These are phyloP conservation scores for Psittacula cyanocephala DNA, from an alignment of 2,113 vertebrate genomes.

Conservation along the genomic window DNA sequence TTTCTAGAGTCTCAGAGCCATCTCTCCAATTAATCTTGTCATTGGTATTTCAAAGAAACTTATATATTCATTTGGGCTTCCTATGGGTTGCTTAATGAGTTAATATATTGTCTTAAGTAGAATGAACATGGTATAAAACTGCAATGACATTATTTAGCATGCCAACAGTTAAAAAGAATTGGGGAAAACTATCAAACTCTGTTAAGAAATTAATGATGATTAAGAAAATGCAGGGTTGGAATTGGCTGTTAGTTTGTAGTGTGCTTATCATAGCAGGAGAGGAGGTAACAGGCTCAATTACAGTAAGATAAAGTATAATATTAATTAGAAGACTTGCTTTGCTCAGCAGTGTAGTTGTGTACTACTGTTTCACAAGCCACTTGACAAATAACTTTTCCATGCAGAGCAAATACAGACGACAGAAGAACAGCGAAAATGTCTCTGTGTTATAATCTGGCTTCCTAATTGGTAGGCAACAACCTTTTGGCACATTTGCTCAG, in stretches of 20 bases:
- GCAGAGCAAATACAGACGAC: neutral
- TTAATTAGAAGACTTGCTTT: neutral
- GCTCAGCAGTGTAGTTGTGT: neutral
- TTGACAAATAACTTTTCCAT: neutral
- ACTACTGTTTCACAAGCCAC: neutral
- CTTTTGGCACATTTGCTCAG: neutral
- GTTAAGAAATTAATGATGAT: neutral
- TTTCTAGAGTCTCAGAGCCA: neutral
- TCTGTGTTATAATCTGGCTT: neutral
- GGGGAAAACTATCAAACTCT: neutral
- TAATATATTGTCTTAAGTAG: neutral
- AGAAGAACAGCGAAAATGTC: neutral
- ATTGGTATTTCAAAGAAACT: neutral
- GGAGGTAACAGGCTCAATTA: neutral
- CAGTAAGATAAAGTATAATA: neutral
- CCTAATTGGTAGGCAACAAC: neutral
- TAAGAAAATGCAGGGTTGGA: neutral
- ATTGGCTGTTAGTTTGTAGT: neutral
- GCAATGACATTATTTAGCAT: neutral
- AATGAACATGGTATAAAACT: neutral
- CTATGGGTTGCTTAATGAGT: neutral
- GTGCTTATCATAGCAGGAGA: neutral
- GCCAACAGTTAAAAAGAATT: neutral
- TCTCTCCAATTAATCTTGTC: neutral
- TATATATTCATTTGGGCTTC: neutral